A percentile compares a stretch with the other conserved stretches of the same genome.
phyloP scores from a whole-genome alignment of 2,797 vertebrate species.

The Choloepus didactylus region DNA sequence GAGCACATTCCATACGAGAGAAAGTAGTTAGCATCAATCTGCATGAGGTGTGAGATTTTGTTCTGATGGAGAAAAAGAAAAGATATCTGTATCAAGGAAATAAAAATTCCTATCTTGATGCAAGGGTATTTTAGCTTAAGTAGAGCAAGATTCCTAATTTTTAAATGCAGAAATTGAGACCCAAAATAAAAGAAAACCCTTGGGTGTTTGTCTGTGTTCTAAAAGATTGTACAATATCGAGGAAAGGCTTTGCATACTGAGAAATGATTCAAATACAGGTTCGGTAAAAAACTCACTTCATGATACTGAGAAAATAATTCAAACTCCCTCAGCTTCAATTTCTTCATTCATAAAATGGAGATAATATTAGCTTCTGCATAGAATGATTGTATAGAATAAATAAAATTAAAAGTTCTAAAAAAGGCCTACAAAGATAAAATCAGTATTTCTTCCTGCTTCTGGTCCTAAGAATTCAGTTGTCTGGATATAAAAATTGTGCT shows the following conservation, averaged over 20 bases:
- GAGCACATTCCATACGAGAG: neutral
- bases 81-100: neutral
- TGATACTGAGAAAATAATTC: neutral
- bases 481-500: neutral
- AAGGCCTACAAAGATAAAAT: neutral
- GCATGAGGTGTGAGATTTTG: neutral
- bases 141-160: neutral
- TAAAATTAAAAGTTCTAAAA: conserved; percentile 1
- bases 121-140: neutral
- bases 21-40: neutral
- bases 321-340: neutral
- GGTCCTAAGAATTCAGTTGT: neutral
- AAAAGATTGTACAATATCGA: neutral
- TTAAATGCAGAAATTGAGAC: neutral
- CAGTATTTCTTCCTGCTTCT: neutral
- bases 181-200: neutral
- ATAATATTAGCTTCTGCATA: neutral
- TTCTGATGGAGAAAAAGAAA: neutral
- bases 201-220: neutral
- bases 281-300: neutral
- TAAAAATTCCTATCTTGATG: neutral
- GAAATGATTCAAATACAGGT: neutral
- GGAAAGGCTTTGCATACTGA: neutral
- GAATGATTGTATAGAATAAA: neutral
- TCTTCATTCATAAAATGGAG: neutral